Evolutionary conservation across 2,797 vertebrate species (phyloP).

Genomic region (Enteromius anoplus): DNA sequence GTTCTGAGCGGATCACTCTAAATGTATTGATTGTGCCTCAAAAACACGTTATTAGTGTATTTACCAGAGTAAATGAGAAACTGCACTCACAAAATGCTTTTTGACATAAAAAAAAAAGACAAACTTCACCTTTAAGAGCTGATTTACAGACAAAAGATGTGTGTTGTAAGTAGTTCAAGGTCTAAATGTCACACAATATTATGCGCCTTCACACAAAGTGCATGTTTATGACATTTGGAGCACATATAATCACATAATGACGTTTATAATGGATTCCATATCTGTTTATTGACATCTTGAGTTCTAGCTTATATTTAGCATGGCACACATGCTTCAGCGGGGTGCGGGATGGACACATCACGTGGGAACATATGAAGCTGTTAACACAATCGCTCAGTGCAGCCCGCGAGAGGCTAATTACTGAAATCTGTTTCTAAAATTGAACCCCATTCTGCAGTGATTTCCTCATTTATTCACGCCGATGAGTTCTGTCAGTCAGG

Average conservation of each 20-base stretch:
- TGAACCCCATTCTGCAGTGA: conserved; percentile 69
- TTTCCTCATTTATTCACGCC: conserved; percentile 70
- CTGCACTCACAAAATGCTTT: background rate
- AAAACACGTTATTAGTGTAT: background rate
- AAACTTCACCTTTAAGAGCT: background rate
- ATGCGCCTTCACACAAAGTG: no score
- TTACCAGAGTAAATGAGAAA: background rate
- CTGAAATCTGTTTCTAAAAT: conserved; percentile 45
- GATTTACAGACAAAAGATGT: background rate
- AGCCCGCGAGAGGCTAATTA: conserved; percentile 39
- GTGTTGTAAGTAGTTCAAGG: background rate
- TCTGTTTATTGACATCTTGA: conserved; percentile 7
- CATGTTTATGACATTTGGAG: background rate
- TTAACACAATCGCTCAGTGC: conserved; percentile 45
- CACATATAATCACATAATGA: conserved; percentile 2
- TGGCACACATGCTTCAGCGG: background rate
- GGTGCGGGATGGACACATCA: background rate
- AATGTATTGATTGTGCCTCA: background rate
- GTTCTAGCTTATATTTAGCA: conserved; percentile 13
- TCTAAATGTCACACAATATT: no score
- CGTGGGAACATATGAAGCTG: conserved; percentile 32
- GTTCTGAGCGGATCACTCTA: background rate
- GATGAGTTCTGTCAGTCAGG: conserved; percentile 77
- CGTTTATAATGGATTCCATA: conserved; percentile 9
- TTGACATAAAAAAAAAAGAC: background rate